phyloP scores from a whole-genome alignment of 2,113 vertebrate genomes.

The Capreolus pygargus region DNA sequence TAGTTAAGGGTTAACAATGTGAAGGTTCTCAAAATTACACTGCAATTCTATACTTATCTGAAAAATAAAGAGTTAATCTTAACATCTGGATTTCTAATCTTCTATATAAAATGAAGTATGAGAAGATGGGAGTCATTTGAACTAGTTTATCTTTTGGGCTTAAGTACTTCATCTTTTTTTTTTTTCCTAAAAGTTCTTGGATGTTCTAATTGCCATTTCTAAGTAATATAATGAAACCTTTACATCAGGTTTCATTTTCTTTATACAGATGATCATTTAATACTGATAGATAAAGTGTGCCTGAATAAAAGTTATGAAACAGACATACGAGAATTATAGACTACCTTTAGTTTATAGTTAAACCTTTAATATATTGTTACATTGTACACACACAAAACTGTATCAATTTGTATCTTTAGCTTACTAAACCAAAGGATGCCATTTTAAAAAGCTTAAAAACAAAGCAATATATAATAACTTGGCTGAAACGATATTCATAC shows the following conservation, averaged over 20 bases:
- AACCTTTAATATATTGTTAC: neutral
- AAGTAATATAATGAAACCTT: neutral
- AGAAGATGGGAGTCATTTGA: neutral
- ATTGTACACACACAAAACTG: neutral
- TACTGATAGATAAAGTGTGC: neutral
- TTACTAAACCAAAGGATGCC: neutral
- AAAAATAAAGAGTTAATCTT: neutral
- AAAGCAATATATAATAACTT: neutral
- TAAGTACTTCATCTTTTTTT: neutral
- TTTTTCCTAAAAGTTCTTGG: neutral
- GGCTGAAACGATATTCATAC: neutral
- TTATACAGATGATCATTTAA: neutral
- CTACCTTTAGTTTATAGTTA: neutral
- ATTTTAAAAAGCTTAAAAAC: neutral
- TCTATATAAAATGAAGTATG: neutral
- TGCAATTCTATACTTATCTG: neutral
- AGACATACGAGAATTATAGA: neutral
- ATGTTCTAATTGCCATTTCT: neutral
- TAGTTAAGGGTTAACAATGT: neutral
- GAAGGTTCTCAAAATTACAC: neutral
- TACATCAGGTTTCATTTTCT: neutral
- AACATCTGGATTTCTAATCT: constrained; percentile 22
- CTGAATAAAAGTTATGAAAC: neutral
- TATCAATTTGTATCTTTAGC: neutral
- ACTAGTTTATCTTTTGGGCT: neutral